These are phyloP conservation scores for Parnassius glacialis DNA, from an alignment of 2,888 invertebrate species.

Conservation along the genomic window DNA sequence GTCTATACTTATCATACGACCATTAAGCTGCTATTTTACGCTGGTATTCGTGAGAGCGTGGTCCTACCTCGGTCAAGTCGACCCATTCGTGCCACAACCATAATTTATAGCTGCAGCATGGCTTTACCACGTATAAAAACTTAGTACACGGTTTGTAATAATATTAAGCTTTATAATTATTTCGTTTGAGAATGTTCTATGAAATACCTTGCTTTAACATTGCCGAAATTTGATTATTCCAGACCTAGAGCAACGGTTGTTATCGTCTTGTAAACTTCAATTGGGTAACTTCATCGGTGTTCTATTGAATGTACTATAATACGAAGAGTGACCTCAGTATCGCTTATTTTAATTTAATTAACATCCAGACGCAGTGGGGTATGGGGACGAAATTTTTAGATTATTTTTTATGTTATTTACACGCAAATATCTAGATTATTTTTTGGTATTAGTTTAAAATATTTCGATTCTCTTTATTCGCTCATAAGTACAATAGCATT, in stretches of 20 bases:
- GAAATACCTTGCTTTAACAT: neutral
- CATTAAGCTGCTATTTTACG: too few relatives aligned
- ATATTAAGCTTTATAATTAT: constrained; percentile 19
- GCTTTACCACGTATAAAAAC: too few relatives aligned
- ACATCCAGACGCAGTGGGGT: neutral
- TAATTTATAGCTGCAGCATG: too few relatives aligned
- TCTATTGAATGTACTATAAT: constrained; percentile 6
- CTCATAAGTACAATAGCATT: too few relatives aligned
- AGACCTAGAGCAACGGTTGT: constrained; percentile 17
- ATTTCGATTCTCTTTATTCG: too few relatives aligned
- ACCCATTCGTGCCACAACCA: too few relatives aligned
- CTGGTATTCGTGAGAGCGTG: too few relatives aligned
- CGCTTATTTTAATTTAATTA: constrained; percentile 34
- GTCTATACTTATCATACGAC: too few relatives aligned
- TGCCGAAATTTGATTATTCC: constrained; percentile 22
- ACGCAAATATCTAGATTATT: too few relatives aligned
- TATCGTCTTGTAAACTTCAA: constrained; percentile 26
- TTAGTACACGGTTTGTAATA: constrained; percentile 1
- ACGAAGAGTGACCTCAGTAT: constrained; percentile 26
- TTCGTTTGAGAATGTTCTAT: constrained; percentile 7
- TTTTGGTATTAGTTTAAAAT: too few relatives aligned
- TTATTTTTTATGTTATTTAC: neutral
- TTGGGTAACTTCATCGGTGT: constrained; percentile 17
- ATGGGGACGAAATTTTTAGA: constrained; percentile 21
- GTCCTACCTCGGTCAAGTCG: too few relatives aligned